Percentiles rank a stretch among this genome's conserved stretches.
Evolutionary conservation across 1,140 invertebrate species (phyloP).

Genomic region (Nylanderia fulva): DNA sequence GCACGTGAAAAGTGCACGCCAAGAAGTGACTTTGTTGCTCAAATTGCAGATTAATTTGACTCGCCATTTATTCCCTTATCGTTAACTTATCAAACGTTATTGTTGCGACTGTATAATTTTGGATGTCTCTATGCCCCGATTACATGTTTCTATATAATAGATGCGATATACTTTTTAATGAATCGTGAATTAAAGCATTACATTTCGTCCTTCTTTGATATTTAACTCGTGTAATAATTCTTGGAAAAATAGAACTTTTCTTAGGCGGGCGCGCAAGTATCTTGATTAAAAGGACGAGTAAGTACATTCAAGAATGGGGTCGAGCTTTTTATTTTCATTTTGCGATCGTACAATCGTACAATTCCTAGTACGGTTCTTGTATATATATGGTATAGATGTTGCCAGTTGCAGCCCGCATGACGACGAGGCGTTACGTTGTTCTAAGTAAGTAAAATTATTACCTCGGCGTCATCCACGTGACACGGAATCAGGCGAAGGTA

Average conservation of each 20-base stretch:
- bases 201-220: background rate
- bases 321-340: constrained; percentile 37
- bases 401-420: constrained; percentile 41
- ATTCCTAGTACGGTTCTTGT: constrained; percentile 29
- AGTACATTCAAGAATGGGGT: constrained; percentile 40
- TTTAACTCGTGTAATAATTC: background rate
- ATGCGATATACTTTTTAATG: background rate
- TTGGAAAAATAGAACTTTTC: background rate
- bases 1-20: constrained; percentile 41
- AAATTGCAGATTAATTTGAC: constrained; percentile 70
- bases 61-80: constrained; percentile 48
- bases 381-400: no score
- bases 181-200: background rate
- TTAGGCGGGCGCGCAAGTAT: background rate
- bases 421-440: constrained; percentile 55
- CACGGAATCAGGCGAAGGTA: constrained; percentile 59
- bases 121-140: background rate
- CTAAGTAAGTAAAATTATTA: constrained; percentile 62
- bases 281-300: constrained; percentile 44
- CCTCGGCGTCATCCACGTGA: constrained; percentile 57
- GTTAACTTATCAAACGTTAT: background rate
- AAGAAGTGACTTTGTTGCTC: constrained; percentile 7
- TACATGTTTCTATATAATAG: background rate
- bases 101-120: constrained; percentile 9
- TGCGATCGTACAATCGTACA: constrained; percentile 3